phyloP scores from a whole-genome alignment of 2,113 vertebrate species.

The Syngnathus floridae region DNA sequence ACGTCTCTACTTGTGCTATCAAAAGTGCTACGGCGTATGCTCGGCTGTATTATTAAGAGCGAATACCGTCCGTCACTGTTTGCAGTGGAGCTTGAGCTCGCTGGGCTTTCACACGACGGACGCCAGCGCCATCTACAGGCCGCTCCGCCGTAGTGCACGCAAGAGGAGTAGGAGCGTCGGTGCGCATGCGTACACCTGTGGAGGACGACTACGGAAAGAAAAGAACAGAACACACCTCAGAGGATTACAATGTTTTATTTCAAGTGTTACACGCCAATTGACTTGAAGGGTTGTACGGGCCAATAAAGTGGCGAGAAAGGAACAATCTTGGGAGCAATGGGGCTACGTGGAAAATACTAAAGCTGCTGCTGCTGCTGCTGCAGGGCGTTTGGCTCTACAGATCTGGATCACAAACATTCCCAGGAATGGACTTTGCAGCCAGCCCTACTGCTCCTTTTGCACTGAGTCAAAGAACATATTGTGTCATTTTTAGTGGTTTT shows the following conservation, averaged over 20 bases:
- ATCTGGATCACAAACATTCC: not conserved
- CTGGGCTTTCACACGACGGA: slow-evolving; percentile 7
- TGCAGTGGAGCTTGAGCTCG: slow-evolving; percentile 70
- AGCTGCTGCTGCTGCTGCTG: slow-evolving; percentile 26
- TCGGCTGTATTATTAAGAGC: no score
- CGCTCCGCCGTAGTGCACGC: not conserved
- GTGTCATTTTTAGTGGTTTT: slow-evolving; percentile 31
- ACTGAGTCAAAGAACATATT: not conserved
- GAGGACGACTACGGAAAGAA: not conserved
- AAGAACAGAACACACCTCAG: not conserved
- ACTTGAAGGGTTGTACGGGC: slow-evolving; percentile 63
- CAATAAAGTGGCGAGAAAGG: slow-evolving; percentile 76
- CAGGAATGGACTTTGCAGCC: not conserved
- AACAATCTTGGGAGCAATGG: slow-evolving; percentile 53
- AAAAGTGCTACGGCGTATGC: no score
- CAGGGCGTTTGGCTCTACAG: no score
- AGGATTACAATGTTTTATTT: slow-evolving; percentile 97
- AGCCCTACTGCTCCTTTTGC: slow-evolving; percentile 29
- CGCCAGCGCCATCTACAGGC: slow-evolving; percentile 24
- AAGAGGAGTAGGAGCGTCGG: slow-evolving; percentile 20
- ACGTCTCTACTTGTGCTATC: no score
- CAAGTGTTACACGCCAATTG: slow-evolving; percentile 81
- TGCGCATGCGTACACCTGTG: not conserved
- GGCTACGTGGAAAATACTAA: slow-evolving; percentile 31
- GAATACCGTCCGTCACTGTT: not conserved